Percentiles rank a stretch among this genome's conserved stretches.
These are phyloP conservation scores for Conops quadrifasciatus DNA, from an alignment of 2,888 invertebrate species.

Conservation along the genomic window DNA sequence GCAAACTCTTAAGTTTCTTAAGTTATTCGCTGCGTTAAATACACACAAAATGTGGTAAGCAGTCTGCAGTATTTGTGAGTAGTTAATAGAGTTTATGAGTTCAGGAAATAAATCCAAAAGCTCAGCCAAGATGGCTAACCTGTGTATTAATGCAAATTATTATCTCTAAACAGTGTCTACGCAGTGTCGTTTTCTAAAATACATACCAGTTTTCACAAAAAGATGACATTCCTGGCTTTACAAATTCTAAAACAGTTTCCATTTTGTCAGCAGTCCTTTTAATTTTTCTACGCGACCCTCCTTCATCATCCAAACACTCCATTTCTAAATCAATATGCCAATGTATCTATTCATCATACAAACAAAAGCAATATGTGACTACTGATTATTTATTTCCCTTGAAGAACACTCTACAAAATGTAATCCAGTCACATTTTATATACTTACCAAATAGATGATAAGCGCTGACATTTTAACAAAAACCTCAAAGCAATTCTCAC, in stretches of 20 bases:
- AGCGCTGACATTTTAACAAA: constrained; percentile 56
- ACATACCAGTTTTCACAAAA: constrained; percentile 57
- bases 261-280: constrained; percentile 47
- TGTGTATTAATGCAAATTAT: constrained; percentile 33
- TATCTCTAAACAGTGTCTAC: neutral
- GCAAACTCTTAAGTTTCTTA: constrained; percentile 51
- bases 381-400: neutral
- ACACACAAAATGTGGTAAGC: constrained; percentile 47
- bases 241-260: constrained; percentile 49
- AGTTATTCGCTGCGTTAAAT: constrained; percentile 49
- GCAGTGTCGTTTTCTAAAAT: neutral
- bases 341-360: constrained; percentile 50
- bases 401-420: neutral
- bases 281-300: constrained; percentile 50
- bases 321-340: constrained; percentile 48
- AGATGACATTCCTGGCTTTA: constrained; percentile 44
- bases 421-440: neutral
- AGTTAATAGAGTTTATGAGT: constrained; percentile 54
- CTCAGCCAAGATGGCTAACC: constrained; percentile 57
- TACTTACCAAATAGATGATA: constrained; percentile 54
- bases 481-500: constrained; percentile 46
- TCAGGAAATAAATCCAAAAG: constrained; percentile 48
- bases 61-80: constrained; percentile 47
- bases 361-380: too few relatives aligned
- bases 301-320: constrained; percentile 22